Base-by-base conservation (phyloP, 2,797 vertebrate genomes). In the Gorsachius magnificus region DNA sequence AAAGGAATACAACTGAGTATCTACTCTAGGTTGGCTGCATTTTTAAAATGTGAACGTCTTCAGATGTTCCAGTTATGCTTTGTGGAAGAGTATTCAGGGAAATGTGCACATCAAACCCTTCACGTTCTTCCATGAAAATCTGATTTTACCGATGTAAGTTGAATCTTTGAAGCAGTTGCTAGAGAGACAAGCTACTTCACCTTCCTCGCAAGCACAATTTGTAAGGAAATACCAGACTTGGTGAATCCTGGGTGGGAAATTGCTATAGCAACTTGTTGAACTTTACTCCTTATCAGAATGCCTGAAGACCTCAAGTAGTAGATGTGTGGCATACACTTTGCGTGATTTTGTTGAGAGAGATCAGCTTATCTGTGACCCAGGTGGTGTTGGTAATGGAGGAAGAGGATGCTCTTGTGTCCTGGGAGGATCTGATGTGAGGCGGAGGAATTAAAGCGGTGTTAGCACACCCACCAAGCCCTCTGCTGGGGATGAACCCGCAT, bases 11-110 rank as follows among this genome's bases (percentile, higher is more conserved):
- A 15, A 20, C 31, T 70, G 70, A 28, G 14, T 8, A 5, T 68
- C 17, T 25, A 4, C 2, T 18, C 46, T 38, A n/a, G 69, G 28
- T 33, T 91, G 77, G 84, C 61, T 48, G 26, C 36, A 0, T 56
- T 86, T 63, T 24, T 21, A 83, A 82, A 60, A 36, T 2, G 6
- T 15, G 35, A 84, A 29, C 14, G 63, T 35, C 80, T 66, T 79
- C 36, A 60, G 24, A 13, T 81, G 51, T 58, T 66, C 60, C 54
- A 31, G 0, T 35, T 35, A 0, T 0, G 0, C n/a, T 77, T 38
- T 17, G 54, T 36, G 56, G 54, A 29, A 50, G 19, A 21, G 45
- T 10, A 6, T 72, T 31, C 17, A 13, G 51, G 57, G 50, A 5
- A 46, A 19, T 0, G 1, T 11, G 35, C 19, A 1, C 8, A 1